Base-by-base conservation (phyloP, 2,888 invertebrate genomes). In the Leptarthrus brevirostris region DNA sequence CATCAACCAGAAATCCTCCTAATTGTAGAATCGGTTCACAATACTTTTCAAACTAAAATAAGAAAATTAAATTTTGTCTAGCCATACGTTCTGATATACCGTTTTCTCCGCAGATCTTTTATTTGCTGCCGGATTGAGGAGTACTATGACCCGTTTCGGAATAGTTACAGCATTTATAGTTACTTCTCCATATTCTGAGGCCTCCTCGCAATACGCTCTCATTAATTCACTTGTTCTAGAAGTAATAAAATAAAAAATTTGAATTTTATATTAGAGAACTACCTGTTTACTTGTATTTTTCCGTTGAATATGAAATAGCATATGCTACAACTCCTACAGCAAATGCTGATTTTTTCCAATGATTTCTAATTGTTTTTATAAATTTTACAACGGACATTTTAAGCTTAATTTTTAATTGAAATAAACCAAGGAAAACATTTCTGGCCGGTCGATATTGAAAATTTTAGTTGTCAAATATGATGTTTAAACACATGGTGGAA, bases 21-120 rank as follows among this genome's bases (percentile, higher is more conserved):
- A 97, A 87, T 85, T 97, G 92, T n/a, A 98, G 86, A 12, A 98
- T 86, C 1, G 98, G 98, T 74, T 95, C 96, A 80, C 95, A 96
- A 83, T 95, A 97, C 81, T 94, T 94, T 81, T 95, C 94, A 86
- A 93, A 97, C 79, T 91, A 87, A 54, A 77, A 78, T 75, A 70
- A 20, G 30, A n/a, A n/a, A n/a, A 26, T 3, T 8, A 47, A 49
- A n/a, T 14, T 47, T 44, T 10, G 12, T 20, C 16, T 40, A 36
- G 8, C 22, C 3, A n/a, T 8, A 14, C 14, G 1, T 64, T 40
- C 8, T n/a, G n/a, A n/a, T n/a, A 44, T 61, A 82, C 81, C 72
- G 77, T 77, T 74, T 80, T 82, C 79, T 81, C 83, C 0, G 81
- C 78, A 40, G 87, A 89, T 86, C 94, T 90, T 82, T 92, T 92